These are phyloP conservation scores for Eledona agricola DNA, from an alignment of 2,888 invertebrate genomes.

Conservation along the genomic window DNA sequence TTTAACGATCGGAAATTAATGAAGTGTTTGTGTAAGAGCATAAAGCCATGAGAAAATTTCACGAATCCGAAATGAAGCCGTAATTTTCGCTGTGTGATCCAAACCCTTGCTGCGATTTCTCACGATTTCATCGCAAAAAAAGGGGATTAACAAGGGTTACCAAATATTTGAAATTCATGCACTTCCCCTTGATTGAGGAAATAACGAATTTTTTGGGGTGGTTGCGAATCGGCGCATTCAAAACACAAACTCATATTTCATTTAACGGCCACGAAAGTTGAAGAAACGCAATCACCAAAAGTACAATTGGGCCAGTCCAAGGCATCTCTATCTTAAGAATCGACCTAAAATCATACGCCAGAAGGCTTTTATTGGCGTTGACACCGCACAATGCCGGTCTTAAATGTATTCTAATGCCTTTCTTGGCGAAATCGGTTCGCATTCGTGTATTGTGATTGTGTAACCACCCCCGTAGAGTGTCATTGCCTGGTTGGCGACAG, in stretches of 20 bases:
- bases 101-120: constrained; percentile 51
- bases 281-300: constrained; percentile 51
- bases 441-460: constrained; percentile 62
- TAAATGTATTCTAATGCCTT: constrained; percentile 60
- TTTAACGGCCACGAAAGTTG: constrained; percentile 50
- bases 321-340: constrained; percentile 6
- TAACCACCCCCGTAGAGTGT: constrained; percentile 63
- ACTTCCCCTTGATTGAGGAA: constrained; percentile 9
- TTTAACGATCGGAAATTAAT: constrained; percentile 27
- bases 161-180: constrained; percentile 34
- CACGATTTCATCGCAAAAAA: constrained; percentile 44
- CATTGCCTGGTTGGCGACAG: constrained; percentile 58
- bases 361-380: constrained; percentile 33
- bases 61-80: constrained; percentile 17
- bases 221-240: constrained; percentile 44
- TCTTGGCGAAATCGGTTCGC: constrained; percentile 57
- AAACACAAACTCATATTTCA: constrained; percentile 51
- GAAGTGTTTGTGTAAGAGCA: constrained; percentile 27
- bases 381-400: constrained; percentile 50
- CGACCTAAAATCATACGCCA: constrained; percentile 23
- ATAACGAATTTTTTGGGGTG: constrained; percentile 18
- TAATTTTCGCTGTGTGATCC: constrained; percentile 33
- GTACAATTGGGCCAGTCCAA: constrained; percentile 48
- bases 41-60: constrained; percentile 31
- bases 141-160: constrained; percentile 32